phyloP scores from a whole-genome alignment of 92 coral and sea anemone genomes.

The Hydrozoanthus gracilis region DNA sequence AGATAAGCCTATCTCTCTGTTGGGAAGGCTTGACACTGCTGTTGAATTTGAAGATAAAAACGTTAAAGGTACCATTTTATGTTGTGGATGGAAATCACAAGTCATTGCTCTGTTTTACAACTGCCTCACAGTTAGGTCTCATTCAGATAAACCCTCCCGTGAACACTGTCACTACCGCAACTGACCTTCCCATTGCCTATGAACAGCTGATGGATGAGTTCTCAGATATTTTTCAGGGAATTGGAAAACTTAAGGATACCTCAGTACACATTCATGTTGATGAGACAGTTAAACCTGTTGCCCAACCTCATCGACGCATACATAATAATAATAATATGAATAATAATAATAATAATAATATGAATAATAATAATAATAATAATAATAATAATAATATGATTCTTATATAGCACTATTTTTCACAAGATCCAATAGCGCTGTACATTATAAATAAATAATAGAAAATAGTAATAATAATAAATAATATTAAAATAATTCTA shows the following conservation, averaged over 20 bases:
- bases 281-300: slow-evolving; percentile 57
- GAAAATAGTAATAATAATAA: too few relatives aligned
- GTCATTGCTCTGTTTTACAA: slow-evolving; percentile 45
- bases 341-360: too few relatives aligned
- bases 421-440: too few relatives aligned
- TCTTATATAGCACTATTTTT: too few relatives aligned
- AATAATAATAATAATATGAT: too few relatives aligned
- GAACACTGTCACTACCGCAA: slow-evolving; percentile 10
- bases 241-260: slow-evolving; percentile 59
- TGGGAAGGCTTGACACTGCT: slow-evolving; percentile 27
- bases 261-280: slow-evolving; percentile 61
- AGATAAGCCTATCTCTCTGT: slow-evolving; percentile 31
- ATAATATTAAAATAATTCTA: too few relatives aligned
- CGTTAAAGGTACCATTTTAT: slow-evolving; percentile 22
- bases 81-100: slow-evolving; percentile 42
- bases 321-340: too few relatives aligned
- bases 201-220: slow-evolving; percentile 41
- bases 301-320: slow-evolving; percentile 57
- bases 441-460: too few relatives aligned
- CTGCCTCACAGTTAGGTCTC: slow-evolving; percentile 44
- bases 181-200: not conserved
- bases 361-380: too few relatives aligned
- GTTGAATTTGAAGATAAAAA: not conserved
- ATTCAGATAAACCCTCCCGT: slow-evolving; percentile 35
- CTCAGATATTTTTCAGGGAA: slow-evolving; percentile 57